Evolutionary conservation across 2,888 invertebrate genomes (phyloP).

Genomic region (Ennomos erosarius): DNA sequence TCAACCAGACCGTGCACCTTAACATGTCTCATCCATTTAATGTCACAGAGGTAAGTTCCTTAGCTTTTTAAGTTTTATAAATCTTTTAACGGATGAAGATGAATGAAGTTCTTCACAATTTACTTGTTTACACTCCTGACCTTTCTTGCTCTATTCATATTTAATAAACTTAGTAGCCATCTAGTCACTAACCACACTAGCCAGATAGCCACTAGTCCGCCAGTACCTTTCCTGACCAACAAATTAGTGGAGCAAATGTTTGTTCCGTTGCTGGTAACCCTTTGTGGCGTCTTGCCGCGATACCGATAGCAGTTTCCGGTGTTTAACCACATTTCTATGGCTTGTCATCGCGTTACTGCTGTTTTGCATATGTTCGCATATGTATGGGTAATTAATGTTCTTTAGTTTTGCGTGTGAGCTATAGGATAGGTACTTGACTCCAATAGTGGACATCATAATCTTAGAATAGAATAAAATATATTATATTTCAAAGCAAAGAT

Average conservation of each 20-base stretch:
- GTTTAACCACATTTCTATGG: conserved; percentile 20
- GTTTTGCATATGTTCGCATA: no score
- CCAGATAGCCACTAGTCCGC: background rate
- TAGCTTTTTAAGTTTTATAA: no score
- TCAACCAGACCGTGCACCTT: conserved; percentile 52
- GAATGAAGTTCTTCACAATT: no score
- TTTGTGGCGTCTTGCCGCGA: conserved; percentile 8
- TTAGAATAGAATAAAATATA: no score
- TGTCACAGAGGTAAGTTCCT: conserved; percentile 68
- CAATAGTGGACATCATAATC: no score
- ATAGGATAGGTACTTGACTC: no score
- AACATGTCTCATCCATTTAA: conserved; percentile 61
- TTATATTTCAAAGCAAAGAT: no score
- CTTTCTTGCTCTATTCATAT: background rate
- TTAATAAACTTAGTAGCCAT: conserved; percentile 5
- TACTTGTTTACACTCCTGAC: background rate
- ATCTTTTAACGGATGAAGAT: no score
- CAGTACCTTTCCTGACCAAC: conserved; percentile 8
- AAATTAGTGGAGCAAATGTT: conserved; percentile 20
- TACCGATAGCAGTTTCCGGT: conserved; percentile 32
- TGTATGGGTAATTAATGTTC: background rate
- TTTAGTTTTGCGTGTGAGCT: background rate
- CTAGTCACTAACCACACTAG: no score
- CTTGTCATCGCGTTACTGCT: background rate
- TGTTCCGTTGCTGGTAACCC: conserved; percentile 3